Evolutionary conservation across 2,888 invertebrate species (phyloP).

Genomic region (Brachyptera putata): DNA sequence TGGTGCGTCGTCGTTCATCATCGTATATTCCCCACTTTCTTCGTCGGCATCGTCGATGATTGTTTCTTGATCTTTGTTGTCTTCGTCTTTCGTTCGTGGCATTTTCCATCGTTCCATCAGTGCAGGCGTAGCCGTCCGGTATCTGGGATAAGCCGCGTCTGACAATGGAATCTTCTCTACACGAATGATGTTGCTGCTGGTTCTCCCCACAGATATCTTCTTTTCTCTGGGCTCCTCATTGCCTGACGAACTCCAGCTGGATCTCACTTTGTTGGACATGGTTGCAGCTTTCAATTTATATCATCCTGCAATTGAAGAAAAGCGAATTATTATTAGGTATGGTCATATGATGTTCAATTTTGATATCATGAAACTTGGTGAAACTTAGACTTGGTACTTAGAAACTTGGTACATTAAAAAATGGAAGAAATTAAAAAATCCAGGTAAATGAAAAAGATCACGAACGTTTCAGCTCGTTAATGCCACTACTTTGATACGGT

Average conservation of each 20-base stretch:
- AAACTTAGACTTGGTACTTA: too few species aligned
- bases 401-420: too few species aligned
- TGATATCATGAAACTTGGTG: too few species aligned
- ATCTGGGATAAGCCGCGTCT: neutral
- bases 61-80: neutral
- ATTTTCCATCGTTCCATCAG: neutral
- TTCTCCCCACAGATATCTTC: neutral
- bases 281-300: neutral
- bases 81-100: neutral
- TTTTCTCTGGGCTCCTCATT: neutral
- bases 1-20: slow-evolving; percentile 75
- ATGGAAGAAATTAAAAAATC: too few species aligned
- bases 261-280: neutral
- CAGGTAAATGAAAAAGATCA: too few species aligned
- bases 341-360: too few species aligned
- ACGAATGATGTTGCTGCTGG: neutral
- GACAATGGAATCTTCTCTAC: neutral
- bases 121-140: neutral
- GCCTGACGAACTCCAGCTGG: neutral
- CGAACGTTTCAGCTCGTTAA: too few species aligned
- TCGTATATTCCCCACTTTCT: slow-evolving; percentile 37
- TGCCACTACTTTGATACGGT: too few species aligned
- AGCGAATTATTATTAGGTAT: too few species aligned
- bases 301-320: neutral
- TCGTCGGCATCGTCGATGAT: slow-evolving; percentile 7